Conservation (phyloP, 2,113 vertebrate species). For the Nibea albiflora region DNA sequence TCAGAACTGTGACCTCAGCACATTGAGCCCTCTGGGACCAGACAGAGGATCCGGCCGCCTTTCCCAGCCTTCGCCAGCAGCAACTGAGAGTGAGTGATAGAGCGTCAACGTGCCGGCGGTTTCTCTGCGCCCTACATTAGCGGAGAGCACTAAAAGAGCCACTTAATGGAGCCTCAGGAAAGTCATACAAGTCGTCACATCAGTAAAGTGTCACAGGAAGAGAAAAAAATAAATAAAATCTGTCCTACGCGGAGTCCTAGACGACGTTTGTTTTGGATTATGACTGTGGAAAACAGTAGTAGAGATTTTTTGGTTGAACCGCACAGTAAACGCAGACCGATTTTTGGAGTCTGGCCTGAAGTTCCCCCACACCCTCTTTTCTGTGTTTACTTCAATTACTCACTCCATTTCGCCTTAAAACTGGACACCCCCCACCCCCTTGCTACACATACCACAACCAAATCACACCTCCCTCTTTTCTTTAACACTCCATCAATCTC, state of each 20-base stretch:
- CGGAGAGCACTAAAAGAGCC: constrained; percentile 63
- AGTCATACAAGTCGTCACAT: constrained; percentile 68
- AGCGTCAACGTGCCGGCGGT: constrained; percentile 68
- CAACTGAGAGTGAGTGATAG: constrained; percentile 69
- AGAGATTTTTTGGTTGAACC: constrained; percentile 52
- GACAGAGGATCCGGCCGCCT: constrained; percentile 75
- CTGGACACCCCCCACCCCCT: constrained; percentile 63
- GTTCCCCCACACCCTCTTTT: constrained; percentile 71
- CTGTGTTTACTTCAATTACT: constrained; percentile 82
- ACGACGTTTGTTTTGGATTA: constrained; percentile 69
- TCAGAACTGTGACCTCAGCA: constrained; percentile 84
- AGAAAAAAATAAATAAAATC: constrained; percentile 6
- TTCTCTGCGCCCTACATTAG: constrained; percentile 75
- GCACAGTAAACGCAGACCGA: constrained; percentile 45
- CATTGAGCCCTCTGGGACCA: constrained; percentile 76
- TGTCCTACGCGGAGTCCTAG: constrained; percentile 11
- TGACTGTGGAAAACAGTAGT: constrained; percentile 63
- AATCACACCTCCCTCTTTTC: constrained; percentile 77
- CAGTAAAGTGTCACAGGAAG: constrained; percentile 38
- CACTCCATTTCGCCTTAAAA: constrained; percentile 79
- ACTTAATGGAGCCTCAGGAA: constrained; percentile 69
- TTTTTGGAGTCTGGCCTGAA: constrained; percentile 73
- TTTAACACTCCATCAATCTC: constrained; percentile 71
- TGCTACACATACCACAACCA: constrained; percentile 74
- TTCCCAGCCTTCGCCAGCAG: constrained; percentile 71